Evolutionary conservation across 2,888 invertebrate genomes (phyloP), one percentile per base, ranked within the genome.

Genomic region (Sarcophaga rosellei): DNA sequence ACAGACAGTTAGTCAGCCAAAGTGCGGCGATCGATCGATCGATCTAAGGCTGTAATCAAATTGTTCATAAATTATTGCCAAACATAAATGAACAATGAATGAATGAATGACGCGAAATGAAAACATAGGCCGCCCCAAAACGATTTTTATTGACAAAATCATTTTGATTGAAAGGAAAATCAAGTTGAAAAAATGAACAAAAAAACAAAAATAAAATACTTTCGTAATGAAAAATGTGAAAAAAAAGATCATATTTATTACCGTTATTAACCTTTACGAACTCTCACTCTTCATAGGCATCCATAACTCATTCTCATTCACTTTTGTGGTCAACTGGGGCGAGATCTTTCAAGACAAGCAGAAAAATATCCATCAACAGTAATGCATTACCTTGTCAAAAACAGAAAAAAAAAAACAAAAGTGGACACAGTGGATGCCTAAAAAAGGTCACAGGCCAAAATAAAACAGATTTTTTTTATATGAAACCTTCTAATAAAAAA

Each of bases 251-350:
- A 81, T 79, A 86, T 84, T 86, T 86, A 86, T 86, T 84, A 84
- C 84, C 84, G 81, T 84, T 86, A 86, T 86, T 86, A 86, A 86
- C 86, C 86, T 86, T 86, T 78, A 78, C 84, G 86, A 86, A 86
- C 86, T 86, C 86, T 81, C 86, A 86, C 86, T 86, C 84, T 84
- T 81, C 84, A 53, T 53, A 12, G 66, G 84, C 81, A 82, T 77
- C 77, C 61, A 82, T 82, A 76, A 77, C 82, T 86, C 81, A 84
- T 78, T 86, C 78, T 72, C 25, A 72, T 75, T 53, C 17, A 17
- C 53, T 53, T 17, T 17, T 53, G 17, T 75, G 86, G 78, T 78
- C 84, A 84, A 86, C 77, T 74, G 73, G 76, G 86, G 81, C 78
- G 74, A 86, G 76, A 76, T 75, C 57, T 53, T 53, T 81, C 68